A percentile compares a stretch with the other conserved stretches of the same genome.
Evolutionary conservation across 2,797 vertebrate species (phyloP).

Genomic region (Ptychadena robeensis): DNA sequence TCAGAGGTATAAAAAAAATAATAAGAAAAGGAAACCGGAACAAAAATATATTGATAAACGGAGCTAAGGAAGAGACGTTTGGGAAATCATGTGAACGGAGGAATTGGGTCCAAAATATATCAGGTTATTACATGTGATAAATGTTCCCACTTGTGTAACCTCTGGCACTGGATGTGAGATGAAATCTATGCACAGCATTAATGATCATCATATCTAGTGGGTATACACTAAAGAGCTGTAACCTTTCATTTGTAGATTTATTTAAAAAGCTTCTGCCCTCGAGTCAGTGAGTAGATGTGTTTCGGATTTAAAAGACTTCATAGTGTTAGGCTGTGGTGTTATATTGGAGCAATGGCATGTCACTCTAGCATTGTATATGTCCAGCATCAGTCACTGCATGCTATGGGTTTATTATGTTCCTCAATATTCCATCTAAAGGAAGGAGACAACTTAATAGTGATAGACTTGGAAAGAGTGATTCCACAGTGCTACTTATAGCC

Average conservation of each 20-base stretch:
- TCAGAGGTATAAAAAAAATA: slow-evolving; percentile 42
- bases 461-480: not conserved
- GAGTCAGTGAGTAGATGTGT: slow-evolving; percentile 37
- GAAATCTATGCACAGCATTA: slow-evolving; percentile 47
- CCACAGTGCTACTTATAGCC: not conserved
- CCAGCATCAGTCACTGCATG: not conserved
- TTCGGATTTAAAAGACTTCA: slow-evolving; percentile 31
- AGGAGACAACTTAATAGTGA: not conserved
- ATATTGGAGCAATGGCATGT: not conserved
- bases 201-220: slow-evolving; percentile 49
- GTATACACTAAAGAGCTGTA: slow-evolving; percentile 36
- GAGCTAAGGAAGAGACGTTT: slow-evolving; percentile 45
- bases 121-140: slow-evolving; percentile 46
- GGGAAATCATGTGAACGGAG: slow-evolving; percentile 42
- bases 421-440: not conserved
- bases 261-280: slow-evolving; percentile 40
- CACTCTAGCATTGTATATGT: not conserved
- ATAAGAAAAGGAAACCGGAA: slow-evolving; percentile 43
- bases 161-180: slow-evolving; percentile 41
- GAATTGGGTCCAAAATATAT: slow-evolving; percentile 38
- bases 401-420: not conserved
- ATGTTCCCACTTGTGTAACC: slow-evolving; percentile 48
- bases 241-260: slow-evolving; percentile 52
- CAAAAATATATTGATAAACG: slow-evolving; percentile 53
- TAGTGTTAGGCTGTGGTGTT: slow-evolving; percentile 18